Evolutionary conservation across 1,140 invertebrate genomes (phyloP).

Genomic region (Cyrtorhinus lividipennis): DNA sequence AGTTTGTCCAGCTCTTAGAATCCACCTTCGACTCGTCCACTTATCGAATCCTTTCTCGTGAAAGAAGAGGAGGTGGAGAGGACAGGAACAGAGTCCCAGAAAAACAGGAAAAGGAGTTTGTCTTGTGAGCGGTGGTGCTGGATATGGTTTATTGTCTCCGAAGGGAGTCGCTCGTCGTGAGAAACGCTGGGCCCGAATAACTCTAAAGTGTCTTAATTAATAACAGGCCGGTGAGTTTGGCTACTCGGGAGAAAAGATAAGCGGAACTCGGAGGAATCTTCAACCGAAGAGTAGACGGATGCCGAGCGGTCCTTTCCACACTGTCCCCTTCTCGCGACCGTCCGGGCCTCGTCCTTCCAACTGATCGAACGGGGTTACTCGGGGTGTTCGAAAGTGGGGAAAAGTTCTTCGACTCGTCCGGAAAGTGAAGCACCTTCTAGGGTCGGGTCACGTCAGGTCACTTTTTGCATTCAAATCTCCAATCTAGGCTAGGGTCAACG

Average conservation of each 20-base stretch:
- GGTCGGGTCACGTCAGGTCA: neutral
- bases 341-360: too few species aligned
- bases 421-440: neutral
- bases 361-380: too few species aligned
- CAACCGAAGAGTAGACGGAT: neutral
- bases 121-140: neutral
- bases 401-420: neutral
- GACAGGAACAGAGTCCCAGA: too few species aligned
- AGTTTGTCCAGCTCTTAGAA: too few species aligned
- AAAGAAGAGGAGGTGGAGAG: too few species aligned
- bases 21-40: too few species aligned
- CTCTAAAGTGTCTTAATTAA: slow-evolving; percentile 7
- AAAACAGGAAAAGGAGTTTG: neutral
- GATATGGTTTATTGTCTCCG: neutral
- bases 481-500: neutral
- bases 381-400: neutral
- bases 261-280: slow-evolving; percentile 5
- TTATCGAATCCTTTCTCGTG: too few species aligned
- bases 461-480: neutral
- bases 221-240: neutral
- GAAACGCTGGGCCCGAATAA: slow-evolving; percentile 3
- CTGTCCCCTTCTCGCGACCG: neutral
- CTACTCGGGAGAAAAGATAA: slow-evolving; percentile 1
- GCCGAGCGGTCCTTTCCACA: slow-evolving; percentile 5
- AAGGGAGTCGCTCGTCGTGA: neutral